Percentiles rank a stretch among this genome's conserved stretches.
These are phyloP conservation scores for Argyrosomus japonicus DNA, from an alignment of 2,113 vertebrate genomes.

Conservation along the genomic window DNA sequence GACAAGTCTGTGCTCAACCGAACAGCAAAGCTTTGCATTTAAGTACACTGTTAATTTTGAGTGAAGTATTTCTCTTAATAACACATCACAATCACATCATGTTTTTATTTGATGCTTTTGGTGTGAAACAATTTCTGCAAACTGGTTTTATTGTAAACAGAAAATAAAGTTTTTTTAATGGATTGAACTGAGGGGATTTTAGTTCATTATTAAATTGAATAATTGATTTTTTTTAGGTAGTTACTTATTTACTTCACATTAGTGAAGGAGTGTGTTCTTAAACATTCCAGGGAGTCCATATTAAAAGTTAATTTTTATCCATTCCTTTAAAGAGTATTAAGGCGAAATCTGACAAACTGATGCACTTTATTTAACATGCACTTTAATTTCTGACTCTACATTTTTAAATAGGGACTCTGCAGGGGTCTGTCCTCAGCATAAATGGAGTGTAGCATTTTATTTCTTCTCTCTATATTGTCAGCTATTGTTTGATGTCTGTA, in stretches of 20 bases:
- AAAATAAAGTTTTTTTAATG: not conserved
- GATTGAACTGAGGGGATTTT: not conserved
- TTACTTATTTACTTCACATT: not conserved
- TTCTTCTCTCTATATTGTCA: not conserved
- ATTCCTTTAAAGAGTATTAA: slow-evolving; percentile 1
- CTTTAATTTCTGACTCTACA: slow-evolving; percentile 24
- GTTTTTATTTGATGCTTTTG: not conserved
- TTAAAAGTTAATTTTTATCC: slow-evolving; percentile 39
- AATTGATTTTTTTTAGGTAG: not conserved
- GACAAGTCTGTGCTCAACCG: not conserved
- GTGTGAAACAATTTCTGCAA: not conserved
- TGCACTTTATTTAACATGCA: slow-evolving; percentile 13
- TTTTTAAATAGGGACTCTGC: slow-evolving; percentile 26
- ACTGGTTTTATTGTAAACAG: slow-evolving; percentile 2
- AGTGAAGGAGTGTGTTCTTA: slow-evolving; percentile 19
- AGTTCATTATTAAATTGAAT: not conserved
- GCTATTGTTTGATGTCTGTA: slow-evolving; percentile 4
- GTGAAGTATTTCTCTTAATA: not conserved
- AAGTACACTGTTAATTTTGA: not conserved
- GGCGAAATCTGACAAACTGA: slow-evolving; percentile 11
- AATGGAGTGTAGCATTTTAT: not conserved
- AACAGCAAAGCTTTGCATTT: not conserved
- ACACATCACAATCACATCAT: not conserved
- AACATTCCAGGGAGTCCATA: slow-evolving; percentile 12
- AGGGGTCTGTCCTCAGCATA: slow-evolving; percentile 2